These are phyloP conservation scores for Sterna hirundo DNA, from an alignment of 2,113 vertebrate genomes.

Conservation along the genomic window DNA sequence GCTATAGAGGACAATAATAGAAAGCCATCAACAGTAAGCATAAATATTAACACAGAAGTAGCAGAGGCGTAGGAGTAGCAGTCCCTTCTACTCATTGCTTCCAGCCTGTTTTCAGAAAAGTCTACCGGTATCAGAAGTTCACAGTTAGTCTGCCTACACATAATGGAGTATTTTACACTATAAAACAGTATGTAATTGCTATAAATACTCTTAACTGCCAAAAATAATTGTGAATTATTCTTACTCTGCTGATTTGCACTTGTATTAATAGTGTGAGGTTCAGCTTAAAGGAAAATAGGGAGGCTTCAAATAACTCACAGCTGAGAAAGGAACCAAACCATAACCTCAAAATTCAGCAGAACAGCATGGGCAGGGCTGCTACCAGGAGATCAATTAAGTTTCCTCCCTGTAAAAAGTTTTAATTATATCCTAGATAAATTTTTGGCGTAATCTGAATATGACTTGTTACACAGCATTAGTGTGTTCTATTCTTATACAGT, in stretches of 20 bases:
- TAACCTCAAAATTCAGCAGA: neutral
- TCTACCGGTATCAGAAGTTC: neutral
- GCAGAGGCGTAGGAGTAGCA: neutral
- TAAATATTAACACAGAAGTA: neutral
- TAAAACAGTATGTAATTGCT: neutral
- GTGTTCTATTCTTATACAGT: neutral
- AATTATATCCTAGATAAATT: neutral
- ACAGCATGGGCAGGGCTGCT: neutral
- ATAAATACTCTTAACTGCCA: neutral
- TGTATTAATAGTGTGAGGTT: neutral
- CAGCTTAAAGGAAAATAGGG: neutral
- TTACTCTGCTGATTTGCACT: neutral
- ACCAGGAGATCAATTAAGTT: neutral
- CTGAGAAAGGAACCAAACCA: neutral
- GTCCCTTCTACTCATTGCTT: neutral
- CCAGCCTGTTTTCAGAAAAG: neutral
- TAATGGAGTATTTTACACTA: neutral
- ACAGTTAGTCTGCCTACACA: neutral
- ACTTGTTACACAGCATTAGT: neutral
- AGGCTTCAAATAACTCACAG: neutral
- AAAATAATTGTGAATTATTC: neutral
- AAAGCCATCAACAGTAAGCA: neutral
- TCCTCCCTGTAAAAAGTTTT: neutral
- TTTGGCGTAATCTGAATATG: neutral
- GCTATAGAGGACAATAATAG: neutral